Percentiles rank a stretch among this genome's conserved stretches.
Evolutionary conservation across 2,888 invertebrate genomes (phyloP).

Genomic region (Myopa tessellatipennis): DNA sequence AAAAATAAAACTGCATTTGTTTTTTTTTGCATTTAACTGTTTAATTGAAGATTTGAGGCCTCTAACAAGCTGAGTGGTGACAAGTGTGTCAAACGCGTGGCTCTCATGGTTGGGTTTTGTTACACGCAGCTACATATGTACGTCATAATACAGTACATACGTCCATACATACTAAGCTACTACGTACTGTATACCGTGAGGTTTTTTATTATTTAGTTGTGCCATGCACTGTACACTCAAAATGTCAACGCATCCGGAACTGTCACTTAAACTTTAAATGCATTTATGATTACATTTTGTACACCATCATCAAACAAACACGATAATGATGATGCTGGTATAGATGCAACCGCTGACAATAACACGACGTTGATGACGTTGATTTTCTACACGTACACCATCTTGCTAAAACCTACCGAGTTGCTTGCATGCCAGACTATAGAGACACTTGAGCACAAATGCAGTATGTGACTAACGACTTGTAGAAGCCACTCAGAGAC

Average conservation of each 20-base stretch:
- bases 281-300: slow-evolving; percentile 29
- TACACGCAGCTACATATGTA: not conserved
- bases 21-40: not conserved
- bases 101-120: not conserved
- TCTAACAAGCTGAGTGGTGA: slow-evolving; percentile 10
- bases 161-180: not conserved
- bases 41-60: slow-evolving; percentile 13
- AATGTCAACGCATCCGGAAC: slow-evolving; percentile 43
- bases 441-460: slow-evolving; percentile 34
- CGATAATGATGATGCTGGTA: slow-evolving; percentile 13
- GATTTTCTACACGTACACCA: not conserved
- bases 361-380: not conserved
- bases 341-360: slow-evolving; percentile 1
- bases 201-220: too few relatives aligned
- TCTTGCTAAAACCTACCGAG: not conserved
- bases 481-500: slow-evolving; percentile 21
- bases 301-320: not conserved
- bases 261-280: slow-evolving; percentile 36
- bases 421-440: slow-evolving; percentile 33
- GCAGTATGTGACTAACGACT: slow-evolving; percentile 32
- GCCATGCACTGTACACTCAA: slow-evolving; percentile 22
- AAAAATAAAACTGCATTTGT: not conserved
- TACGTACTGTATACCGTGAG: not conserved
- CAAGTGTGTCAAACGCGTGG: slow-evolving; percentile 40
- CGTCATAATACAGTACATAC: not conserved